phyloP scores from a whole-genome alignment of 2,888 invertebrate species.

The Proisotoma minuta region DNA sequence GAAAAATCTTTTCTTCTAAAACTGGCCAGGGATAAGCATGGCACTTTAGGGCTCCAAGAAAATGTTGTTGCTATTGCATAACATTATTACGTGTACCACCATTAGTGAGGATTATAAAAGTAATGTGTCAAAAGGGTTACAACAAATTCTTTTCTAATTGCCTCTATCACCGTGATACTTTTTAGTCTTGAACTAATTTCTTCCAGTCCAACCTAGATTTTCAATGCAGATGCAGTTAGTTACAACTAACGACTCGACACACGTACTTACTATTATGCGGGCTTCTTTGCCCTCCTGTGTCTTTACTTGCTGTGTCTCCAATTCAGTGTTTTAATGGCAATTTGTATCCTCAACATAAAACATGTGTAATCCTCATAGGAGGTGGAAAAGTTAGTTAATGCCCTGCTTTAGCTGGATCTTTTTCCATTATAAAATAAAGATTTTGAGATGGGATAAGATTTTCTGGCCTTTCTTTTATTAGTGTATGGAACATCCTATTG shows the following conservation, averaged over 20 bases:
- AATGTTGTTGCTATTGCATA: too few relatives aligned
- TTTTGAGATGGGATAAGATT: background rate
- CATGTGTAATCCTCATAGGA: background rate
- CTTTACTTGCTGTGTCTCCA: background rate
- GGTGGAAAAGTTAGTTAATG: too few relatives aligned
- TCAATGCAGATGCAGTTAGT: too few relatives aligned
- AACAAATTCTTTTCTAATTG: slow-evolving; percentile 29
- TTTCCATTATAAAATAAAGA: background rate
- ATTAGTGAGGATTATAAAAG: slow-evolving; percentile 4
- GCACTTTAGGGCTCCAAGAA: too few relatives aligned
- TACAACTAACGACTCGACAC: too few relatives aligned
- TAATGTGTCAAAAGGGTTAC: slow-evolving; percentile 23
- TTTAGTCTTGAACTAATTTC: background rate
- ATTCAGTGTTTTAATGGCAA: background rate
- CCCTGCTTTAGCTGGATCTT: background rate
- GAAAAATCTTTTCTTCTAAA: too few relatives aligned
- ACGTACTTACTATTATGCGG: too few relatives aligned
- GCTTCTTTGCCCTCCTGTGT: background rate
- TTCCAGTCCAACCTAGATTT: too few relatives aligned
- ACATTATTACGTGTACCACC: background rate
- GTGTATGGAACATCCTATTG: too few relatives aligned
- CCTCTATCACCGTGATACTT: slow-evolving; percentile 12
- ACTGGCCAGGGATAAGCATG: too few relatives aligned
- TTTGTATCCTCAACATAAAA: background rate
- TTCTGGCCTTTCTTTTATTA: background rate